A percentile compares a stretch with the other conserved stretches of the same genome.
phyloP scores from a whole-genome alignment of 2,888 invertebrate species.

The Orthosia gracilis region DNA sequence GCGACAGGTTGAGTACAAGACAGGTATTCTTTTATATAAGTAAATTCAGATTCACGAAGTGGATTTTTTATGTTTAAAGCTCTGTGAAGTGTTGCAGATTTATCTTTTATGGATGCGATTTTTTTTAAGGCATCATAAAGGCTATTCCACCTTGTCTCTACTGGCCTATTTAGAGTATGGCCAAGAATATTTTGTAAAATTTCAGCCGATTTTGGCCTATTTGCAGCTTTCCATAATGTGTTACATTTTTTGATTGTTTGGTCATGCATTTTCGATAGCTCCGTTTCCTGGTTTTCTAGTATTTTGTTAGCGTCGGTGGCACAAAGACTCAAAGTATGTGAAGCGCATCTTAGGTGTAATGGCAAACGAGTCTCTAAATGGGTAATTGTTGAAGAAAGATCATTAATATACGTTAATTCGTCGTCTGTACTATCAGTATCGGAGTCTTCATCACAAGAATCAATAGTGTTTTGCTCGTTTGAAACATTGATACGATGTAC shows the following conservation, averaged over 20 bases:
- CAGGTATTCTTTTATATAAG: conserved; percentile 30
- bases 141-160: conserved; percentile 40
- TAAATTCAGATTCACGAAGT: conserved; percentile 29
- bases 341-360: conserved; percentile 39
- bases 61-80: conserved; percentile 34
- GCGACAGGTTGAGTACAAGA: conserved; percentile 35
- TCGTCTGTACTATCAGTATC: conserved; percentile 39
- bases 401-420: conserved; percentile 30
- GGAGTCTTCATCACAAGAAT: conserved; percentile 39
- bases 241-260: conserved; percentile 46
- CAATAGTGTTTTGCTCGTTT: conserved; percentile 38
- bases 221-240: conserved; percentile 46
- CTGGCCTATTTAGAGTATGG: conserved; percentile 34
- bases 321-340: conserved; percentile 37
- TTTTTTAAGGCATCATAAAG: conserved; percentile 35
- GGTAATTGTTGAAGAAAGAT: conserved; percentile 33
- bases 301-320: conserved; percentile 43
- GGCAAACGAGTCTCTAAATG: conserved; percentile 33
- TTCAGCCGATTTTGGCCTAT: conserved; percentile 49
- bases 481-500: conserved; percentile 32
- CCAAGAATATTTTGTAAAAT: conserved; percentile 37
- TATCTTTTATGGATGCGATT: conserved; percentile 35
- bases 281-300: conserved; percentile 31
- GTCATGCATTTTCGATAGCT: conserved; percentile 45
- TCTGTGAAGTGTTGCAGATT: conserved; percentile 33